A percentile compares a stretch with the other conserved stretches of the same genome.
Conservation (phyloP, 2,888 invertebrate species). For the Kuschelorhynchus macadamiae region DNA sequence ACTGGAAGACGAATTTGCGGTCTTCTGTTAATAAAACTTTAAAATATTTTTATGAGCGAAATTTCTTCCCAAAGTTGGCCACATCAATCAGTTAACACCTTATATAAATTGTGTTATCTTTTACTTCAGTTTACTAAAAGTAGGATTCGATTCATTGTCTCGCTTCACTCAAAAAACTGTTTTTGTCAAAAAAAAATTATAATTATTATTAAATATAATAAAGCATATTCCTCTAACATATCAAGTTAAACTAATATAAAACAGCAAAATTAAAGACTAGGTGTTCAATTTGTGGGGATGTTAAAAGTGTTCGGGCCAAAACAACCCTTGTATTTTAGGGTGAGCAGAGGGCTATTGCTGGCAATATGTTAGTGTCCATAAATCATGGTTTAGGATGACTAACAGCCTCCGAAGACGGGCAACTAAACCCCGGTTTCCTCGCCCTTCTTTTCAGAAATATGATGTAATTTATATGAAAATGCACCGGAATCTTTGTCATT, state of each 20-base stretch:
- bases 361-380: conserved; percentile 71
- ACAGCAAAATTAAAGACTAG: conserved; percentile 38
- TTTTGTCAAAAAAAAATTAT: too few species aligned
- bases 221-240: too few species aligned
- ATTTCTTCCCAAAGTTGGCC: too few species aligned
- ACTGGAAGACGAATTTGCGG: too few species aligned
- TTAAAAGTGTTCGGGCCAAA: conserved; percentile 34
- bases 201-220: too few species aligned
- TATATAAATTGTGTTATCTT: too few species aligned
- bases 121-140: too few species aligned
- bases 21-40: too few species aligned
- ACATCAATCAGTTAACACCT: too few species aligned
- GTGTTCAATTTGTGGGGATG: conserved; percentile 47
- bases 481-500: conserved; percentile 70
- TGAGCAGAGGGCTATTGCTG: conserved; percentile 55
- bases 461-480: conserved; percentile 73
- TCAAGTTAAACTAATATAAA: conserved; percentile 9
- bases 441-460: conserved; percentile 69
- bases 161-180: too few species aligned
- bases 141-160: too few species aligned
- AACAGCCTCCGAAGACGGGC: conserved; percentile 68
- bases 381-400: conserved; percentile 72
- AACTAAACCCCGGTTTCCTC: conserved; percentile 60
- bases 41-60: too few species aligned
- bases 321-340: conserved; percentile 49